phyloP scores from a whole-genome alignment of 2,888 invertebrate species.

The Cordilura impudica region DNA sequence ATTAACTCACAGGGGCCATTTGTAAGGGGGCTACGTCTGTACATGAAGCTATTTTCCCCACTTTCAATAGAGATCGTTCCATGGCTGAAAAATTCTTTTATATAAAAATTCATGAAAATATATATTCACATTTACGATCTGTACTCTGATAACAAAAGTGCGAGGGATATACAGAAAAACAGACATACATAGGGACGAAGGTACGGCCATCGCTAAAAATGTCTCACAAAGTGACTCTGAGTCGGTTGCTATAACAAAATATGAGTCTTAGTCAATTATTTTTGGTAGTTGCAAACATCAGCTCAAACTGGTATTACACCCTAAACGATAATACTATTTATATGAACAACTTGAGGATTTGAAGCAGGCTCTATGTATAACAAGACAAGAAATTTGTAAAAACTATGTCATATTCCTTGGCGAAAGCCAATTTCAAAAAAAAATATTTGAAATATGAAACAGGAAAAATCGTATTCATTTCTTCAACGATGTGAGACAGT shows the following conservation, averaged over 20 bases:
- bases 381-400: conserved; percentile 23
- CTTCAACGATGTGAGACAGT: neutral
- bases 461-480: conserved; percentile 42
- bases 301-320: too few relatives aligned
- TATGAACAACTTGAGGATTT: neutral
- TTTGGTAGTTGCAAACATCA: too few relatives aligned
- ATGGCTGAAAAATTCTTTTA: neutral
- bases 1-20: too few relatives aligned
- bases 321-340: neutral
- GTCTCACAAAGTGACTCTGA: too few relatives aligned
- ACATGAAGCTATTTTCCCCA: too few relatives aligned
- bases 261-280: too few relatives aligned
- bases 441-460: conserved; percentile 22
- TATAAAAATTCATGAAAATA: neutral
- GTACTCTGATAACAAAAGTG: too few relatives aligned
- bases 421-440: conserved; percentile 17
- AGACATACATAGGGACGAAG: neutral
- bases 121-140: neutral
- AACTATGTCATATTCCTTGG: conserved; percentile 57
- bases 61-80: too few relatives aligned
- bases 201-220: too few relatives aligned
- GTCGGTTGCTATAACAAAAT: too few relatives aligned
- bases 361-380: conserved; percentile 26
- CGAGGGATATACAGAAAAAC: neutral
- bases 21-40: too few relatives aligned